Evolutionary conservation across 2,113 vertebrate species (phyloP).

Genomic region (Marcusenius ussheri): DNA sequence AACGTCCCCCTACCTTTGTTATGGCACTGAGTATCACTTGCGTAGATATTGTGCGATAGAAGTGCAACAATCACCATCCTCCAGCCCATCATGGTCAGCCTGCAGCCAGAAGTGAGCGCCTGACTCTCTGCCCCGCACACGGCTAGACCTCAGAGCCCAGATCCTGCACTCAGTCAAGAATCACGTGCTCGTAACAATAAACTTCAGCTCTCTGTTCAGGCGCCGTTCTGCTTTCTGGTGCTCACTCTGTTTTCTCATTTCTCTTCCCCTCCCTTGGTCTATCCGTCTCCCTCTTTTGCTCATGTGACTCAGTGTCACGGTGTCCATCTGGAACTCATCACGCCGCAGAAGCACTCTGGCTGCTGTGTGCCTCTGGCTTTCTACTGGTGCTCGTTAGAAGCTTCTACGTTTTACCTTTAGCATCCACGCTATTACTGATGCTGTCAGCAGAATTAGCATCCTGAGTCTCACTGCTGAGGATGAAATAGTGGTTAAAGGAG

Average conservation of each 20-base stretch:
- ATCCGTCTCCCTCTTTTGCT: neutral
- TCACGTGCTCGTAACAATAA: neutral
- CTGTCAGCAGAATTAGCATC: neutral
- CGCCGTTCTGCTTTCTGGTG: neutral
- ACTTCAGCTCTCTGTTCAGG: neutral
- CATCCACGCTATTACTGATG: neutral
- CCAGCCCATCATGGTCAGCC: conserved; percentile 36
- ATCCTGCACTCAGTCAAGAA: neutral
- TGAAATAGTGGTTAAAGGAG: no score
- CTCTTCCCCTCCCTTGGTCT: neutral
- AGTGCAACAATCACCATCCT: conserved; percentile 33
- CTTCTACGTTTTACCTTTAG: neutral
- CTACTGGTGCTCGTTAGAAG: no score
- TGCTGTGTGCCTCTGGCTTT: neutral
- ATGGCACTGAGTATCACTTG: conserved; percentile 5
- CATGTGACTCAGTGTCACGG: neutral
- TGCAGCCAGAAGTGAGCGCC: neutral
- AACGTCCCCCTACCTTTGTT: conserved; percentile 36
- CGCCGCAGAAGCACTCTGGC: neutral
- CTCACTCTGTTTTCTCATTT: neutral
- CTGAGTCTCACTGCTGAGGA: neutral
- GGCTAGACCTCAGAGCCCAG: neutral
- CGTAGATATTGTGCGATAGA: conserved; percentile 33
- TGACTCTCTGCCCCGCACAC: neutral
- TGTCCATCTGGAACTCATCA: conserved; percentile 7